Percentiles rank a stretch among this genome's conserved stretches.
Conservation (phyloP, 2,113 vertebrate species). For the Cepphus grylle region DNA sequence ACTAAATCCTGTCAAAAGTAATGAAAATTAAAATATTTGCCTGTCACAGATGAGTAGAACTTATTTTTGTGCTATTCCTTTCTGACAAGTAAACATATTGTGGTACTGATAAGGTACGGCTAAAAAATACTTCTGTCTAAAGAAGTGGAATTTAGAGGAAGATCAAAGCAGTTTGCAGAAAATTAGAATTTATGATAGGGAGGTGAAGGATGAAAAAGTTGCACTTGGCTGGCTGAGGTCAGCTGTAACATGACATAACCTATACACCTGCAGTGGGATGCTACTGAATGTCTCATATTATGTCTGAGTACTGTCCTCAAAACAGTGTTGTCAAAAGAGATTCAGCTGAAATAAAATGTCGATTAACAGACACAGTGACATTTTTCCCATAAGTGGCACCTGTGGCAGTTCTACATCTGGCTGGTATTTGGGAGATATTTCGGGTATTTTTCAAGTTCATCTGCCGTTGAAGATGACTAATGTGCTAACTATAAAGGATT, state of each 20-base stretch:
- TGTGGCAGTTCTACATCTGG: not conserved
- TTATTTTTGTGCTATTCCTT: constrained; percentile 5
- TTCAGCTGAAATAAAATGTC: constrained; percentile 11
- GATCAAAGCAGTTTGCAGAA: not conserved
- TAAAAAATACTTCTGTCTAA: not conserved
- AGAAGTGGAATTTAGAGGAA: not conserved
- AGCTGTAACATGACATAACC: not conserved
- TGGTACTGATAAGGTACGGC: not conserved
- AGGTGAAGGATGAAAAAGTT: not conserved
- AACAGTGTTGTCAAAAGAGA: not conserved
- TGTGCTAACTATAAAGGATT: constrained; percentile 16
- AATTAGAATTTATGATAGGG: not conserved
- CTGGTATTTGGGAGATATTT: constrained; percentile 20
- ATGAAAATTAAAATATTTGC: constrained; percentile 42
- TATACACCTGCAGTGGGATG: not conserved
- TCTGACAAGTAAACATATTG: not conserved
- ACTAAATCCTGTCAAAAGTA: constrained; percentile 43
- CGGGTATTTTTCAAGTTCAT: not conserved
- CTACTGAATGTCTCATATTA: not conserved
- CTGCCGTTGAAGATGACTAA: constrained; percentile 8
- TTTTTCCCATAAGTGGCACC: constrained; percentile 12
- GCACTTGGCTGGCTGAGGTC: not conserved
- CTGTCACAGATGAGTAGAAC: not conserved
- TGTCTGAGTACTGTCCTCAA: not conserved
- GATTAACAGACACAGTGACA: not conserved